Conservation (phyloP, 2,888 invertebrate genomes). For the Coelinius sp. region DNA sequence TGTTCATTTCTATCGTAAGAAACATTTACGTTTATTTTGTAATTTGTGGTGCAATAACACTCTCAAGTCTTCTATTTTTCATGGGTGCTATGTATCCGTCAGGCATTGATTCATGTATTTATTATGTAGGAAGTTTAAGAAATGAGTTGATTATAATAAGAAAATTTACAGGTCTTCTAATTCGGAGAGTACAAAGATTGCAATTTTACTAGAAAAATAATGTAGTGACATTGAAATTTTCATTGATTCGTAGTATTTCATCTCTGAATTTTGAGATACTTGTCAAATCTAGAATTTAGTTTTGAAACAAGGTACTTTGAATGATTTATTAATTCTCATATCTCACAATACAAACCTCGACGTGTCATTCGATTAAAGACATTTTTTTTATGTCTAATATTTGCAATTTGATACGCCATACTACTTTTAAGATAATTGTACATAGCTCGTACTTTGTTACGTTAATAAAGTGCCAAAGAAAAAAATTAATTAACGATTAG, state of each 20-base stretch:
- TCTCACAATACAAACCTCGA: slow-evolving; percentile 23
- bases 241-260: neutral
- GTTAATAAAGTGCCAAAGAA: slow-evolving; percentile 70
- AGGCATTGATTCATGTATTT: slow-evolving; percentile 5
- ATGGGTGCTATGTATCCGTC: slow-evolving; percentile 6
- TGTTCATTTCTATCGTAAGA: slow-evolving; percentile 3
- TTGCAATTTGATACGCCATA: slow-evolving; percentile 58
- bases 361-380: slow-evolving; percentile 5
- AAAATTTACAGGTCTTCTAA: neutral
- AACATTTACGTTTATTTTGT: neutral
- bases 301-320: neutral
- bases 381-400: slow-evolving; percentile 30
- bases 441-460: slow-evolving; percentile 60
- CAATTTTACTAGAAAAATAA: neutral
- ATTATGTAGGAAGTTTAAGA: neutral
- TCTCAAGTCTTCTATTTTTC: neutral
- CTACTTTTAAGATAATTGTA: slow-evolving; percentile 61
- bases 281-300: slow-evolving; percentile 3
- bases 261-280: neutral
- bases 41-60: slow-evolving; percentile 28
- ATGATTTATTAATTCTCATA: slow-evolving; percentile 6
- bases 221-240: slow-evolving; percentile 1
- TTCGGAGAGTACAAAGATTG: neutral
- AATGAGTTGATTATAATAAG: neutral
- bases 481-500: slow-evolving; percentile 43